Percentiles rank a stretch among this genome's conserved stretches.
These are phyloP conservation scores for Eupithecia insigniata DNA, from an alignment of 2,888 invertebrate species.

Conservation along the genomic window DNA sequence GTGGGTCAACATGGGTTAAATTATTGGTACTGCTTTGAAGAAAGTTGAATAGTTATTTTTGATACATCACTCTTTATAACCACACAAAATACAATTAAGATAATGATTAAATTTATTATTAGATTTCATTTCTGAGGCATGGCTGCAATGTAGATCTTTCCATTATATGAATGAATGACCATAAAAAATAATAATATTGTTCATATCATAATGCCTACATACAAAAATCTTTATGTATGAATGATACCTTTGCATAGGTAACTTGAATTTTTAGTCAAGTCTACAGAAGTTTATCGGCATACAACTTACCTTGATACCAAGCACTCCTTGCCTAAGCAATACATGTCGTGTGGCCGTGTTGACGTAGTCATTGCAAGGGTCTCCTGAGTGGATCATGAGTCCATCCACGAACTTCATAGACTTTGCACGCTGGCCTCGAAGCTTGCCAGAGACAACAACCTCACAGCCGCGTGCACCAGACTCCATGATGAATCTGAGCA, in stretches of 20 bases:
- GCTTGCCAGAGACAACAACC: constrained; percentile 99
- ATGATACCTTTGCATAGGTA: not conserved
- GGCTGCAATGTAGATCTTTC: not conserved
- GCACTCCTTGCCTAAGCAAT: constrained; percentile 94
- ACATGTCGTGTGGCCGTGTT: constrained; percentile 99
- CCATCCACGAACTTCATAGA: constrained; percentile 99
- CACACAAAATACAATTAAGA: not conserved
- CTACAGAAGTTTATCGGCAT: not conserved
- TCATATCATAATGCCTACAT: too few relatives aligned
- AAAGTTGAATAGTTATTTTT: too few relatives aligned
- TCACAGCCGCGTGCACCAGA: constrained; percentile 98
- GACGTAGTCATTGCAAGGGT: constrained; percentile 99
- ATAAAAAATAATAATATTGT: too few relatives aligned
- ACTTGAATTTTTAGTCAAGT: not conserved
- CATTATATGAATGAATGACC: not conserved
- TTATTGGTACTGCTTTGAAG: not conserved
- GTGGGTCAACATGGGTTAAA: not conserved
- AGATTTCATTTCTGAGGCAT: not conserved
- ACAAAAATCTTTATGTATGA: too few relatives aligned
- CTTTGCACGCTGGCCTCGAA: constrained; percentile 99
- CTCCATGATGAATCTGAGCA: constrained; percentile 99
- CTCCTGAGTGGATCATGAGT: constrained; percentile 99
- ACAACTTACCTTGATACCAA: constrained; percentile 88
- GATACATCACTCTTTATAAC: not conserved
- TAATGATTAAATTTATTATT: not conserved